A percentile compares a stretch with the other conserved stretches of the same genome.
Evolutionary conservation across 1,140 invertebrate species (phyloP).

Genomic region (Drosophila yakuba): DNA sequence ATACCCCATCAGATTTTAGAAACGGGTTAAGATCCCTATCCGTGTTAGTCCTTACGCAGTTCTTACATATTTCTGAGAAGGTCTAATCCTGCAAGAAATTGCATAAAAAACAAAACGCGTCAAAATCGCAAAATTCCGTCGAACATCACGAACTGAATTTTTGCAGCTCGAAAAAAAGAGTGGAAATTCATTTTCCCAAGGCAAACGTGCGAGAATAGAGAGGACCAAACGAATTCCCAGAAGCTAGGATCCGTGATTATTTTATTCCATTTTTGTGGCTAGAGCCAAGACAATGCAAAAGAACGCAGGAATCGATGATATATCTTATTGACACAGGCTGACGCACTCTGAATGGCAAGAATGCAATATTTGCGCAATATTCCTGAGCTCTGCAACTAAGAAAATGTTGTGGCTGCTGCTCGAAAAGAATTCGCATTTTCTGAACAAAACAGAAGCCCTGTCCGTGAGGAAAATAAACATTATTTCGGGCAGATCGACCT

Average conservation of each 20-base stretch:
- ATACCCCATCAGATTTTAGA: neutral
- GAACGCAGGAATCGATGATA: constrained; percentile 24
- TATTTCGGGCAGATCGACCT: constrained; percentile 6
- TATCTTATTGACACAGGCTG: constrained; percentile 52
- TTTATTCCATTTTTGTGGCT: constrained; percentile 79
- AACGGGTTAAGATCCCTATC: constrained; percentile 6
- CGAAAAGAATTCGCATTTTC: constrained; percentile 60
- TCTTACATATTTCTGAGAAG: constrained; percentile 25
- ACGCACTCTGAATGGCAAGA: constrained; percentile 29
- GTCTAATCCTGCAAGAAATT: constrained; percentile 40
- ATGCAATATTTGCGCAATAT: constrained; percentile 78
- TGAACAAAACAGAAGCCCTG: constrained; percentile 33
- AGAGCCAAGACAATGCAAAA: constrained; percentile 39
- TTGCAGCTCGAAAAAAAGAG: neutral
- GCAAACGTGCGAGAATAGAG: constrained; percentile 60
- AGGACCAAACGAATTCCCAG: constrained; percentile 56
- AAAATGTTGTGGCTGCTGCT: constrained; percentile 71
- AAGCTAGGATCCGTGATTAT: constrained; percentile 41
- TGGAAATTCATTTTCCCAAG: constrained; percentile 52
- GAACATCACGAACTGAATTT: constrained; percentile 61
- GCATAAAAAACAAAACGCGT: constrained; percentile 53
- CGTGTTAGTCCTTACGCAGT: constrained; percentile 65
- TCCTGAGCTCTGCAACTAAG: constrained; percentile 70
- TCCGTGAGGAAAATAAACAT: constrained; percentile 46
- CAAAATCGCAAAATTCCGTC: constrained; percentile 73